These are phyloP conservation scores for Pelagia noctiluca DNA, from an alignment of 30 jellyfish, hydroid and myxozoan genomes.

Conservation along the genomic window DNA sequence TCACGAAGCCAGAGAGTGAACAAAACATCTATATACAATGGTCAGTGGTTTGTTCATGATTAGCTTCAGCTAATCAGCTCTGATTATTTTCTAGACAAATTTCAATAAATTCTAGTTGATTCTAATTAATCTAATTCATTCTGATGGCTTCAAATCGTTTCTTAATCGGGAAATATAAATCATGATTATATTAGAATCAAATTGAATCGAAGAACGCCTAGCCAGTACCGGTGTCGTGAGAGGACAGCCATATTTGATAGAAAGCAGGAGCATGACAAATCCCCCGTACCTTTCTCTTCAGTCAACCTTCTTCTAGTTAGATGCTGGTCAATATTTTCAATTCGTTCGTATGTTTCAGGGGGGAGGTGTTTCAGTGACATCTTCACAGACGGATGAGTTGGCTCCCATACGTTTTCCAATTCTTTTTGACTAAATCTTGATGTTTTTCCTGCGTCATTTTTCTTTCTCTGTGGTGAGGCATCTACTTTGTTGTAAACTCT, in stretches of 20 bases:
- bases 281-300: background rate
- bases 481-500: conserved; percentile 60
- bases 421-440: conserved; percentile 27
- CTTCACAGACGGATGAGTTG: conserved; percentile 73
- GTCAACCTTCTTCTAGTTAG: background rate
- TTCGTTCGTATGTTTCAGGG: conserved; percentile 71
- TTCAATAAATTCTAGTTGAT: no score
- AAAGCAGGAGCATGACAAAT: background rate
- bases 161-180: no score
- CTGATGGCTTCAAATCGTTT: no score
- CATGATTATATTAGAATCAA: no score
- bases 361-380: conserved; percentile 50
- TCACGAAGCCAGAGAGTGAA: no score
- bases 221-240: no score
- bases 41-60: no score
- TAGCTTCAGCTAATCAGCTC: no score
- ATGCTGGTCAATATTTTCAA: conserved; percentile 57
- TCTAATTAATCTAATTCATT: no score
- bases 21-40: no score
- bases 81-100: no score
- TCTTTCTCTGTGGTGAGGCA: background rate
- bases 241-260: background rate
- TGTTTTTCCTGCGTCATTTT: background rate
- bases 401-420: conserved; percentile 62
- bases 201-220: no score